These are phyloP conservation scores for Gallinago solitaria DNA, from an alignment of 2,797 vertebrate genomes.

Conservation along the genomic window DNA sequence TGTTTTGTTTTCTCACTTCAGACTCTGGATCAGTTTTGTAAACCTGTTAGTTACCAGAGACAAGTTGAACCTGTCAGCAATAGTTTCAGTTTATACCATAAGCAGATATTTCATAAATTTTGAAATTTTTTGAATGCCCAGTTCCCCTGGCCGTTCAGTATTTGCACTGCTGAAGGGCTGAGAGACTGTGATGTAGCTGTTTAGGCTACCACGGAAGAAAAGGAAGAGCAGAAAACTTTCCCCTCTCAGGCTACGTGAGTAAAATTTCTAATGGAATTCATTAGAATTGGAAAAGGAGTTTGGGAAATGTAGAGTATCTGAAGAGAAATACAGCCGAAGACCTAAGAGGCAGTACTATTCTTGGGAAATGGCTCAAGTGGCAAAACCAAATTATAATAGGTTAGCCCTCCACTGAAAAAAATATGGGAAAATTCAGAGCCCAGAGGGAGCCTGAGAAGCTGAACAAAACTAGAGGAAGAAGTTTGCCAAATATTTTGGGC, in stretches of 20 bases:
- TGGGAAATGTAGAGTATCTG: not conserved
- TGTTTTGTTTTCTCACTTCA: not conserved
- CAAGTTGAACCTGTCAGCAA: not conserved
- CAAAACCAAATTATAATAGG: not conserved
- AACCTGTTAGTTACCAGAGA: not conserved
- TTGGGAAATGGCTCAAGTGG: not conserved
- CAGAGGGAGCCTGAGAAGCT: not conserved
- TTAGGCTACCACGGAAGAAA: not conserved
- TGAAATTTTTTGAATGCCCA: not conserved
- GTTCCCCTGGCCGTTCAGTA: not conserved
- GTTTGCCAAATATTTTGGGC: not conserved
- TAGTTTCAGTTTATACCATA: not conserved
- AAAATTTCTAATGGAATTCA: not conserved
- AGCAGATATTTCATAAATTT: not conserved
- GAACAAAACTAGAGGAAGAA: not conserved
- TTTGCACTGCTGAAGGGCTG: not conserved
- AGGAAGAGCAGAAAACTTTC: not conserved
- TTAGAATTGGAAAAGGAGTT: not conserved
- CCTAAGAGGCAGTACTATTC: not conserved
- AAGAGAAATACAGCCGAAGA: not conserved
- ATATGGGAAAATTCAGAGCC: not conserved
- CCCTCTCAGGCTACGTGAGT: not conserved
- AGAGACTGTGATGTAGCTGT: not conserved
- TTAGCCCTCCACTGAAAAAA: not conserved
- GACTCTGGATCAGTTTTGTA: not conserved